These are phyloP conservation scores for Dinoponera quadriceps DNA, from an alignment of 1,140 invertebrate genomes.

Conservation along the genomic window DNA sequence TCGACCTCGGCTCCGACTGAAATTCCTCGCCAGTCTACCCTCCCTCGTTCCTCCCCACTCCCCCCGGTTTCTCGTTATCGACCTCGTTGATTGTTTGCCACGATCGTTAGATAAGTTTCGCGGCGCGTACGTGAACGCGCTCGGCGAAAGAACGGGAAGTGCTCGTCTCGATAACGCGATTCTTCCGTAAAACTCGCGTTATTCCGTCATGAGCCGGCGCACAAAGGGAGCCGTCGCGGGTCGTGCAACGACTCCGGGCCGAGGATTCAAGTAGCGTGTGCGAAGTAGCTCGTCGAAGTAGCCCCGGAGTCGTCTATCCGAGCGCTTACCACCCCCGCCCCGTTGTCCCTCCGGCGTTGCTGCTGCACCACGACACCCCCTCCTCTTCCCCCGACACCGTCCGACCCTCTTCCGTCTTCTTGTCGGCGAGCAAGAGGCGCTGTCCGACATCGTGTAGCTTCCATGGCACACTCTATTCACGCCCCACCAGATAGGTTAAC, in stretches of 20 bases:
- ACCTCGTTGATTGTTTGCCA: constrained; percentile 25
- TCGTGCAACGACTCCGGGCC: constrained; percentile 40
- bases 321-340: not conserved
- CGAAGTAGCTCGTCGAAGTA: constrained; percentile 33
- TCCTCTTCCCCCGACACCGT: constrained; percentile 55
- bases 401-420: constrained; percentile 72
- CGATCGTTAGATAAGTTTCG: constrained; percentile 52
- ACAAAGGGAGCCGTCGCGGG: constrained; percentile 37
- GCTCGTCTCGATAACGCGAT: constrained; percentile 34
- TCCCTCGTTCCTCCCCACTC: too few species aligned
- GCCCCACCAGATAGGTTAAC: constrained; percentile 80
- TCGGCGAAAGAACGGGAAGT: not conserved
- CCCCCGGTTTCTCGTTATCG: not conserved
- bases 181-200: constrained; percentile 31
- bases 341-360: not conserved
- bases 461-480: constrained; percentile 80
- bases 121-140: constrained; percentile 19
- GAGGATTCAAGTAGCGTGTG: constrained; percentile 4
- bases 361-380: not conserved
- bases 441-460: constrained; percentile 79
- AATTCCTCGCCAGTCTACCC: not conserved
- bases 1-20: not conserved
- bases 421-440: constrained; percentile 72
- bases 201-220: constrained; percentile 21
- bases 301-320: constrained; percentile 42